Conservation (phyloP, 2,888 invertebrate species). For the Nymphalis polychloros region DNA sequence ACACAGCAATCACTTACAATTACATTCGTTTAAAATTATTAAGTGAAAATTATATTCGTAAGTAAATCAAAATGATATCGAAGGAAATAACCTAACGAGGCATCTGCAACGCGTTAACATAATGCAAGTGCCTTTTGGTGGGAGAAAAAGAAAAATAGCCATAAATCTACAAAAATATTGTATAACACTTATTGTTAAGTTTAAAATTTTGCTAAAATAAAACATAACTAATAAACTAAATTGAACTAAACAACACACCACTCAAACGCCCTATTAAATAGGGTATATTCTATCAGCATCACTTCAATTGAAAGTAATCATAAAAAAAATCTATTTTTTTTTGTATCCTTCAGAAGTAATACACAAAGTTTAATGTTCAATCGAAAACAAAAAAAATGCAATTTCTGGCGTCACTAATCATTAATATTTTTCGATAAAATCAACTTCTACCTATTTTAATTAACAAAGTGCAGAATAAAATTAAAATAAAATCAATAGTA, state of each 20-base stretch:
- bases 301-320: slow-evolving; percentile 75
- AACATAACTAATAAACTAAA: slow-evolving; percentile 82
- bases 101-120: slow-evolving; percentile 54
- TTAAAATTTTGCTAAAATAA: slow-evolving; percentile 82
- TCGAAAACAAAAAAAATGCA: slow-evolving; percentile 72
- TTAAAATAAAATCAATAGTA: slow-evolving; percentile 80
- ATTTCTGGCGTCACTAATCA: slow-evolving; percentile 75
- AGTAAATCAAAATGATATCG: slow-evolving; percentile 61
- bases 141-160: slow-evolving; percentile 74
- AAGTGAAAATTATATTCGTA: slow-evolving; percentile 59
- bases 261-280: slow-evolving; percentile 73
- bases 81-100: slow-evolving; percentile 69
- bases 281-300: slow-evolving; percentile 71
- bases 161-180: slow-evolving; percentile 78
- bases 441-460: slow-evolving; percentile 67
- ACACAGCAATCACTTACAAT: slow-evolving; percentile 78
- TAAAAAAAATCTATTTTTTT: slow-evolving; percentile 58
- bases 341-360: slow-evolving; percentile 66
- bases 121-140: slow-evolving; percentile 75
- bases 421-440: slow-evolving; percentile 68
- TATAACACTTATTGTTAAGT: slow-evolving; percentile 77
- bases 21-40: slow-evolving; percentile 67
- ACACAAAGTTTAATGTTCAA: slow-evolving; percentile 57
- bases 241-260: slow-evolving; percentile 81
- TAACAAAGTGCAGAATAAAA: slow-evolving; percentile 80